Base-by-base conservation (phyloP, 1,140 invertebrate species). In the Sarcophaga bullata region DNA sequence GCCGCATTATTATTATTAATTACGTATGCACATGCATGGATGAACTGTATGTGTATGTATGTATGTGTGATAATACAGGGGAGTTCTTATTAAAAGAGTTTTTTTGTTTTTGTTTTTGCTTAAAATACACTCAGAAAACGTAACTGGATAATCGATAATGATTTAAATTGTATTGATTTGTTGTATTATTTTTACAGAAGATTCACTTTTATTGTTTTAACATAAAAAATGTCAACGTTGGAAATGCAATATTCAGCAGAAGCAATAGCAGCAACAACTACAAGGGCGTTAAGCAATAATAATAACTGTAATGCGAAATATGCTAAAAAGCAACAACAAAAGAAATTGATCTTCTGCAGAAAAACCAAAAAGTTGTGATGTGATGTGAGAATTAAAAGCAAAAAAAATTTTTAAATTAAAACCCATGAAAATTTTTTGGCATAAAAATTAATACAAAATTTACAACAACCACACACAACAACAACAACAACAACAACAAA, bases 191-290 rank as follows among this genome's bases (percentile, higher is more conserved):
- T n/a, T 37, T 37, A 37, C 25, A 37, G 25, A 37, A 37, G 4
- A 37, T 37, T 37, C 25, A 2, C 25, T 37, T 37, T 37, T 78
- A 7, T 52, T 8, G 19, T n/a, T 58, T 58, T 58, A 8, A 6
- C 15, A 58, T n/a, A 8, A 68, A 68, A 68, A 68, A 68, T 68
- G 62, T 68, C 62, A 68, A 68, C 19, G 62, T 7, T n/a, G 54
- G 62, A 68, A 19, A 68, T 68, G 47, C 47, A n/a, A 9, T 19
- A 37, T 37, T 37, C 25, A 37, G 8, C 8, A 52, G 13, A 58
- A n/a, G n/a, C 54, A 58, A n/a, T n/a, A 58, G 7, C 15, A 58
- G 13, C 54, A 25, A 68, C 62, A 87, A 86, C 84, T 81, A n/a
- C 68, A 80, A 81, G 83, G n/a, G n/a, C 13, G 6, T 10, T 1